A percentile compares a stretch with the other conserved stretches of the same genome.
Conservation (phyloP, 1,140 invertebrate species). For the Drosophila melanica region DNA sequence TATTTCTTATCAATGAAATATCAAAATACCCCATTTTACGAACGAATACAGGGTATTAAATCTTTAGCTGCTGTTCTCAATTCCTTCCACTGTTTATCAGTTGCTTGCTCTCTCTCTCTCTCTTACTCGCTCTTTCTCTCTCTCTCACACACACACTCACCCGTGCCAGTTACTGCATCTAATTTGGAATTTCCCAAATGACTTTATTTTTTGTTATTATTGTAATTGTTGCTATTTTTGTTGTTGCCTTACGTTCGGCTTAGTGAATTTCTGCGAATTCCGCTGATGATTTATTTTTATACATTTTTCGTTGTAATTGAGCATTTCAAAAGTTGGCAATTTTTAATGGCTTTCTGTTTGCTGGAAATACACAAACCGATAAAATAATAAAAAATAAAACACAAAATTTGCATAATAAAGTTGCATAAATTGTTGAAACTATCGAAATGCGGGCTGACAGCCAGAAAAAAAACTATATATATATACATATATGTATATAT, state of each 20-base stretch:
- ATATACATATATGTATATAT: too few species aligned
- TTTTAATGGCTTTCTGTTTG: constrained; percentile 35
- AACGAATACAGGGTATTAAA: neutral
- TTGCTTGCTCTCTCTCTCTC: neutral
- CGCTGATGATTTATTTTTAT: constrained; percentile 43
- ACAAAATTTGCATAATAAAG: constrained; percentile 15
- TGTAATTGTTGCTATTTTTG: constrained; percentile 3
- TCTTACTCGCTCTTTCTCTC: neutral
- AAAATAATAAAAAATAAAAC: neutral
- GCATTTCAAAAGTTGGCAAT: constrained; percentile 33
- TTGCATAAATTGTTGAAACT: constrained; percentile 15
- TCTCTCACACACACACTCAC: neutral
- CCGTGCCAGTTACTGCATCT: constrained; percentile 10
- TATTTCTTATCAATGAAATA: too few species aligned
- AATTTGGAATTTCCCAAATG: constrained; percentile 34
- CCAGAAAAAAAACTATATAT: neutral
- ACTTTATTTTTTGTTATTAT: constrained; percentile 18
- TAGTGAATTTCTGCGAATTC: constrained; percentile 40
- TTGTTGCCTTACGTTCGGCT: constrained; percentile 5
- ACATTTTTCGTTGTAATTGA: constrained; percentile 43
- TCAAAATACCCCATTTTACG: too few species aligned
- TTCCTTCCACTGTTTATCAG: neutral
- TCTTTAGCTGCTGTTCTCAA: constrained; percentile 13
- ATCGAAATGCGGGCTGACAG: constrained; percentile 4
- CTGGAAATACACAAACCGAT: constrained; percentile 15